Conservation (phyloP, 2,888 invertebrate genomes). For the Andrena marginata region DNA sequence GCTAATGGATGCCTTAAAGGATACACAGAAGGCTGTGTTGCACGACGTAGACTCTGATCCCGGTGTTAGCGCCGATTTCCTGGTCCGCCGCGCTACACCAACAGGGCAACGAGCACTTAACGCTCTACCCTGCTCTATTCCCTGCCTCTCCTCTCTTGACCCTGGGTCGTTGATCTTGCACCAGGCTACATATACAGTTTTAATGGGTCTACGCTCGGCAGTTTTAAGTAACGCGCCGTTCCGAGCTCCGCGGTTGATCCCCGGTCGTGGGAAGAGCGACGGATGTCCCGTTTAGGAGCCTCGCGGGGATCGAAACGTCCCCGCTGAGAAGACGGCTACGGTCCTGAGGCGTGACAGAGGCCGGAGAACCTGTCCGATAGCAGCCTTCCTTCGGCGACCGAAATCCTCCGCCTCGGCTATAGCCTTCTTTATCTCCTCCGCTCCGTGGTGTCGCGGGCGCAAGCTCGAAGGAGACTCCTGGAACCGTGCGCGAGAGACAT, state of each 20-base stretch:
- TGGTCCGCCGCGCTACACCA: constrained; percentile 61
- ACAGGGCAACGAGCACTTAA: constrained; percentile 67
- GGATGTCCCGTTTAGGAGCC: constrained; percentile 22
- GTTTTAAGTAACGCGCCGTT: constrained; percentile 63
- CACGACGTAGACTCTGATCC: constrained; percentile 65
- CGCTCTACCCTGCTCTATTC: constrained; percentile 50
- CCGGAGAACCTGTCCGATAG: neutral
- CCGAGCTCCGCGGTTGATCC: constrained; percentile 59
- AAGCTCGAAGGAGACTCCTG: constrained; percentile 40
- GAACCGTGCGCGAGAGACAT: constrained; percentile 59
- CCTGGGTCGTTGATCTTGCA: constrained; percentile 72
- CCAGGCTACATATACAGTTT: constrained; percentile 65
- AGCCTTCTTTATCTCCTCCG: neutral
- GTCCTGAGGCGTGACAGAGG: too few relatives aligned
- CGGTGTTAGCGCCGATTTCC: constrained; percentile 72
- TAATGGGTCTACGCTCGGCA: constrained; percentile 65
- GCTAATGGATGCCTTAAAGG: constrained; percentile 75
- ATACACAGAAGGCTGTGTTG: constrained; percentile 63
- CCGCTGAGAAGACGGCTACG: neutral
- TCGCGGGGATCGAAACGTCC: constrained; percentile 22
- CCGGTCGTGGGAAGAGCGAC: constrained; percentile 59
- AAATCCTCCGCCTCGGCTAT: neutral
- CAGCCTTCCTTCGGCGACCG: neutral
- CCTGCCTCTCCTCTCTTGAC: constrained; percentile 63
- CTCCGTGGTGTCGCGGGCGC: neutral